Base-by-base conservation (phyloP, 2,888 invertebrate species). In the Pseudeuparius sepicola region DNA sequence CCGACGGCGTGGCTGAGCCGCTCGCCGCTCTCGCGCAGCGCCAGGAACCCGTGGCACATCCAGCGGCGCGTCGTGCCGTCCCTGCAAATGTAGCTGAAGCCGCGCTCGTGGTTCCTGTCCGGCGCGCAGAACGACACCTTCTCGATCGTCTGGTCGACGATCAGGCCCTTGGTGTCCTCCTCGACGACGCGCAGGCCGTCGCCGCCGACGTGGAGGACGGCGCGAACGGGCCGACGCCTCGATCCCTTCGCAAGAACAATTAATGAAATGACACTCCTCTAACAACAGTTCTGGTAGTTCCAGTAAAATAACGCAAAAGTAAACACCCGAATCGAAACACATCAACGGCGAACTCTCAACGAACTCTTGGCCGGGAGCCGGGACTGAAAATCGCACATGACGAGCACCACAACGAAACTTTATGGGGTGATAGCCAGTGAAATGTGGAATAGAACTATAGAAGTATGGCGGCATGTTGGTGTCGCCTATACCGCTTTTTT, bases 51-150 rank as follows among this genome's bases (percentile, higher is more conserved):
- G 66, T 99, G 98, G 60, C 98, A 98, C 94, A 99, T 96, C 98
- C 98, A 99, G 11, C 98, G 77, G 4, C 96, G 75, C 0, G 97
- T 96, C 9, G 97, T 94, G 39, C 97, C 98, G 63, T 98, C 98
- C 39, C 98, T 78, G 60, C 97, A 98, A 46, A 98, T 98, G 67
- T 98, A 98, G 44, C 97, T 96, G 67, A 94, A 98, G 12, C 97
- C 98, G 45, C 90, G 80, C 55, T 97, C 96, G 57, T 96, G 90
- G 62, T 92, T 93, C 41, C 97, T 75, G 64, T 99, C 98, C 2
- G 98, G 98, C 4, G 98, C 97, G 66, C 98, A 99, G 65, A 99
- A 99, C n/a, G 97, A 98, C 3, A 99, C 97, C 65, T 99, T 98
- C 65, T 98, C 98, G 43, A 99, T 98, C 14, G 97, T 98, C 67